phyloP scores from a whole-genome alignment of 2,888 invertebrate species.

The Scaptodrosophila latifasciaeformis region DNA sequence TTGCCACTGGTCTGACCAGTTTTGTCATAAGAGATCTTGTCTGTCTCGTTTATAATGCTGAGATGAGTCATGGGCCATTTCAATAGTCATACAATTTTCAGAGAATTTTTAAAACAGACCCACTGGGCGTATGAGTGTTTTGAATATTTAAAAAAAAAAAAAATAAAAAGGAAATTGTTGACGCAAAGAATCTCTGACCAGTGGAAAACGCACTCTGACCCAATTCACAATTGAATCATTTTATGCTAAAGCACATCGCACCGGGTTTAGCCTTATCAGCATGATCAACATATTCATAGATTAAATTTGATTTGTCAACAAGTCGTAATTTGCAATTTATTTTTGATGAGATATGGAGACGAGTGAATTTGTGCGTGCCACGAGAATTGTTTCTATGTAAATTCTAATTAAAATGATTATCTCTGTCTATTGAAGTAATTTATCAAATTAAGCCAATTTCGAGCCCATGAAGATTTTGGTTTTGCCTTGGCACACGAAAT shows the following conservation, averaged over 20 bases:
- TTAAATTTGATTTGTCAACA: constrained; percentile 47
- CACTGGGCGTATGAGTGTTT: not conserved
- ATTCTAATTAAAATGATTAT: constrained; percentile 50
- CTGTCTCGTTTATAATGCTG: constrained; percentile 1
- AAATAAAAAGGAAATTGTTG: not conserved
- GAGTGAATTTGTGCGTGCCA: constrained; percentile 24
- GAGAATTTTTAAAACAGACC: too few relatives aligned
- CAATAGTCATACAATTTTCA: not conserved
- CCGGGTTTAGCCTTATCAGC: constrained; percentile 26
- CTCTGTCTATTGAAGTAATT: constrained; percentile 43
- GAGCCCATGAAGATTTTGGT: not conserved
- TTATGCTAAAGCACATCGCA: constrained; percentile 47
- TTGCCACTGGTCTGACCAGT: constrained; percentile 42
- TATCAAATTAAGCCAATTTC: constrained; percentile 50
- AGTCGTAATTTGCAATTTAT: constrained; percentile 29
- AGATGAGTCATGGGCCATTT: constrained; percentile 28
- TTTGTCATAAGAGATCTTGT: constrained; percentile 27
- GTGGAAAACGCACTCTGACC: constrained; percentile 40
- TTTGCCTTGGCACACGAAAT: too few relatives aligned
- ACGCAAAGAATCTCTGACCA: not conserved
- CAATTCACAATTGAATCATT: constrained; percentile 58
- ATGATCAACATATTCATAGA: too few relatives aligned
- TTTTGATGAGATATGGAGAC: constrained; percentile 4
- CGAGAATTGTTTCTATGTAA: constrained; percentile 36
- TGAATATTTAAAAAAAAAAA: not conserved